A percentile compares a stretch with the other conserved stretches of the same genome.
Evolutionary conservation across 2,113 vertebrate species (phyloP).

Genomic region (Gymnorhina tibicen): DNA sequence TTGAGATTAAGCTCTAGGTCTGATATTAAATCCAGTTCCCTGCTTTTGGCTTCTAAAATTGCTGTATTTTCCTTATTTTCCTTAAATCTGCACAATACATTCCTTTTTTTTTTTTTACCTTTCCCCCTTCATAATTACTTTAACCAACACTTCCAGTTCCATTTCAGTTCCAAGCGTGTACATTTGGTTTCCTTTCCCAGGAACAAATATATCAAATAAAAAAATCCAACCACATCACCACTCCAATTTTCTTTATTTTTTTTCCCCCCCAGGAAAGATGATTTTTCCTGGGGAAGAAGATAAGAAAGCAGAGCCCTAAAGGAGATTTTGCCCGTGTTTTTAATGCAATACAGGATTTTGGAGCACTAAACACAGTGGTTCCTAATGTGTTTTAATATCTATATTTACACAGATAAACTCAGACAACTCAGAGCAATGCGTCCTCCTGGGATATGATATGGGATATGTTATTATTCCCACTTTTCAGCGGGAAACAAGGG

Average conservation of each 20-base stretch:
- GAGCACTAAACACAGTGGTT: background rate
- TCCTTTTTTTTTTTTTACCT: background rate
- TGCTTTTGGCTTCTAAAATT: background rate
- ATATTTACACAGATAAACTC: background rate
- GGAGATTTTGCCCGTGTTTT: background rate
- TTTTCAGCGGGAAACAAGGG: background rate
- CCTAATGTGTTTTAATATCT: background rate
- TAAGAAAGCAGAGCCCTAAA: background rate
- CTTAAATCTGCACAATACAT: rapidly evolving
- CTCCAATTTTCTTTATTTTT: background rate
- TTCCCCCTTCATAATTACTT: background rate
- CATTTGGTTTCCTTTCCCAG: background rate
- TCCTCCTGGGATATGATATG: background rate
- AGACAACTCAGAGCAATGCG: background rate
- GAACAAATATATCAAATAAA: background rate
- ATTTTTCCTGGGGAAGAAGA: background rate
- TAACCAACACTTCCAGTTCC: background rate
- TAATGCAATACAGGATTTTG: background rate
- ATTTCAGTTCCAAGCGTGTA: background rate
- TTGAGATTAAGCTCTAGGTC: background rate
- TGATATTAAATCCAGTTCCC: background rate
- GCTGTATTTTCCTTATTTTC: background rate
- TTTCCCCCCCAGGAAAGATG: background rate
- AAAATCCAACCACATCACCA: background rate
- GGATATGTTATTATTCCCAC: background rate